These are phyloP conservation scores for Plectrocnemia conspersa DNA, from an alignment of 1,140 invertebrate genomes.

Conservation along the genomic window DNA sequence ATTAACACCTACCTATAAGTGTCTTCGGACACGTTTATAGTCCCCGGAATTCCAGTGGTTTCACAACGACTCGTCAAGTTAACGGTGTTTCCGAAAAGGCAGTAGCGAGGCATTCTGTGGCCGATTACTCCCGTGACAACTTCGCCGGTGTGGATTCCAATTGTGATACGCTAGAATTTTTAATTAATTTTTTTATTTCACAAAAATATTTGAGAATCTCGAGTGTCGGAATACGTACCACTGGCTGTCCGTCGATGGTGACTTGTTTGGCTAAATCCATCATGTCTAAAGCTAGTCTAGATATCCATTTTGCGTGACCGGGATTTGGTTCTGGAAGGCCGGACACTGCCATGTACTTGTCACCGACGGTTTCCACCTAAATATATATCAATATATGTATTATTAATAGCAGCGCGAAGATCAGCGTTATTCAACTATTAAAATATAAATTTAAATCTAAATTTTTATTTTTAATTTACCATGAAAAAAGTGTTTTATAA, in stretches of 20 bases:
- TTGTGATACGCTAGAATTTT: slow-evolving; percentile 76
- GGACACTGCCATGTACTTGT: slow-evolving; percentile 99
- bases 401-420: too few relatives aligned
- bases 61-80: slow-evolving; percentile 93
- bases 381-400: too few relatives aligned
- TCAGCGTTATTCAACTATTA: too few relatives aligned
- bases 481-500: too few relatives aligned
- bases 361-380: slow-evolving; percentile 98
- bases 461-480: too few relatives aligned
- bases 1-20: slow-evolving; percentile 94
- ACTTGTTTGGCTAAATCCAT: slow-evolving; percentile 89
- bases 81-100: slow-evolving; percentile 94
- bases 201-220: too few relatives aligned
- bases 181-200: too few relatives aligned
- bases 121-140: slow-evolving; percentile 96
- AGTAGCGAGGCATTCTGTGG: slow-evolving; percentile 95
- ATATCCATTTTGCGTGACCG: slow-evolving; percentile 90
- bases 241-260: slow-evolving; percentile 75
- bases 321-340: slow-evolving; percentile 90
- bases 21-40: slow-evolving; percentile 91
- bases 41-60: slow-evolving; percentile 85
- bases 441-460: too few relatives aligned
- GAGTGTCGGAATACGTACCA: slow-evolving; percentile 63
- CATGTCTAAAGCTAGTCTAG: slow-evolving; percentile 88
- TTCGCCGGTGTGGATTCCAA: slow-evolving; percentile 94